Conservation (phyloP, 2,113 vertebrate genomes). For the Elephas maximus region DNA sequence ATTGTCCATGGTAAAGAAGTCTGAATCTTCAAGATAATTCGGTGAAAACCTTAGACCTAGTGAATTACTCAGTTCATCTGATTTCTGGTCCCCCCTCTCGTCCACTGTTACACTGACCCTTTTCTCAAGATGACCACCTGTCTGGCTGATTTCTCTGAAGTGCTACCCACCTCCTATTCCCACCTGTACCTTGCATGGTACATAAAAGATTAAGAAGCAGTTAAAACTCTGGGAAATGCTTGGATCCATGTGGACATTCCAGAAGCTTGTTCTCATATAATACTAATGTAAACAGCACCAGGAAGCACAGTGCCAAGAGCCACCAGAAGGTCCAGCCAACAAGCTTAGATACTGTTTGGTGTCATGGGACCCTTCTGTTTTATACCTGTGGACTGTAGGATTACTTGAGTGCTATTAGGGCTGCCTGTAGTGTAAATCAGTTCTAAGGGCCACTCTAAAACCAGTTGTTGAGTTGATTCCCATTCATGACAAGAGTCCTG, state of each 20-base stretch:
- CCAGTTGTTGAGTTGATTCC: neutral
- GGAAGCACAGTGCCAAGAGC: slow-evolving; percentile 70
- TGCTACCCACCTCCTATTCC: neutral
- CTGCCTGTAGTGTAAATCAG: neutral
- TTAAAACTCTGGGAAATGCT: slow-evolving; percentile 39
- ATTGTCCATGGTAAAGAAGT: slow-evolving; percentile 31
- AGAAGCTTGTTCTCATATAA: slow-evolving; percentile 55
- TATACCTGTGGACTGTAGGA: neutral
- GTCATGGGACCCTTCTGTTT: neutral
- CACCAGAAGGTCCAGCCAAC: slow-evolving; percentile 14
- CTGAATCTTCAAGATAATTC: slow-evolving; percentile 55
- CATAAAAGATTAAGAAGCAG: slow-evolving; percentile 24
- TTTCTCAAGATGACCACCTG: slow-evolving; percentile 56
- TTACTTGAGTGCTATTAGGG: slow-evolving; percentile 29
- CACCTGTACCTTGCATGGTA: slow-evolving; percentile 16
- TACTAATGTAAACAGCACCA: neutral
- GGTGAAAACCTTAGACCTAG: slow-evolving; percentile 34
- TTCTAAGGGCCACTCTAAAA: neutral
- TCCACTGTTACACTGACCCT: neutral
- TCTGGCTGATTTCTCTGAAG: slow-evolving; percentile 1
- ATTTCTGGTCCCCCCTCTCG: neutral
- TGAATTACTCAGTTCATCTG: neutral
- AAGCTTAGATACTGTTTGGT: neutral
- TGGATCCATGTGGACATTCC: slow-evolving; percentile 39
- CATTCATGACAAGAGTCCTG: neutral